These are phyloP conservation scores for Scartelaos histophorus DNA, from an alignment of 2,113 vertebrate species.

Conservation along the genomic window DNA sequence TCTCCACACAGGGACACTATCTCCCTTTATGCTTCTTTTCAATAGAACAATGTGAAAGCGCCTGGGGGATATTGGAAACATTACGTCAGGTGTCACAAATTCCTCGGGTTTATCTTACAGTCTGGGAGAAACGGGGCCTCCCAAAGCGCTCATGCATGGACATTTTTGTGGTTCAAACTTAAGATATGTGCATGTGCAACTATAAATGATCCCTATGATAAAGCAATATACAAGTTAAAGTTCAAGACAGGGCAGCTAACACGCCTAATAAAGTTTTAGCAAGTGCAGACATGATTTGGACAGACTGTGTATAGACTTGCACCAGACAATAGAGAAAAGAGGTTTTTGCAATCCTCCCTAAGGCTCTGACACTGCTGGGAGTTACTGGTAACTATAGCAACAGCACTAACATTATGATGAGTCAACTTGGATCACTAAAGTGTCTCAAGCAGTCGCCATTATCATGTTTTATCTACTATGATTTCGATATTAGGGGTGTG, in stretches of 20 bases:
- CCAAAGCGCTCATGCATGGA: background rate
- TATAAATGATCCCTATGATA: background rate
- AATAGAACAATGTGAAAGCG: background rate
- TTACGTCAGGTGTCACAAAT: slow-evolving; percentile 9
- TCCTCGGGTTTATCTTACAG: background rate
- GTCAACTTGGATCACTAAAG: slow-evolving; percentile 13
- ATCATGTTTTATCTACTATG: background rate
- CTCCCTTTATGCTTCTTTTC: background rate
- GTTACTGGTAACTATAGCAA: slow-evolving; percentile 47
- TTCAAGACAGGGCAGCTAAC: slow-evolving; percentile 24
- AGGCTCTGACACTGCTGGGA: slow-evolving; percentile 11
- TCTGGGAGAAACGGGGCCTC: background rate
- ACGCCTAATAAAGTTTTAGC: slow-evolving; percentile 43
- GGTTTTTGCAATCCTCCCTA: slow-evolving; percentile 23
- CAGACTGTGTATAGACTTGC: slow-evolving; percentile 34
- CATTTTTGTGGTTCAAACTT: background rate
- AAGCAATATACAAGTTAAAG: slow-evolving; percentile 4
- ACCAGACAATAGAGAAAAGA: slow-evolving; percentile 20
- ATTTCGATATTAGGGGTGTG: slow-evolving; percentile 6
- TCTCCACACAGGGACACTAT: background rate
- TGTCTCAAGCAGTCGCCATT: background rate
- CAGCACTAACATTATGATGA: slow-evolving; percentile 21
- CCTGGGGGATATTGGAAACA: background rate
- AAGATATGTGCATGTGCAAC: background rate
- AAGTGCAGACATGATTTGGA: slow-evolving; percentile 54